Percentiles rank a stretch among this genome's conserved stretches.
Evolutionary conservation across 64 coral and sea anemone genomes (phyloP).

Genomic region (Acropora tenuis): DNA sequence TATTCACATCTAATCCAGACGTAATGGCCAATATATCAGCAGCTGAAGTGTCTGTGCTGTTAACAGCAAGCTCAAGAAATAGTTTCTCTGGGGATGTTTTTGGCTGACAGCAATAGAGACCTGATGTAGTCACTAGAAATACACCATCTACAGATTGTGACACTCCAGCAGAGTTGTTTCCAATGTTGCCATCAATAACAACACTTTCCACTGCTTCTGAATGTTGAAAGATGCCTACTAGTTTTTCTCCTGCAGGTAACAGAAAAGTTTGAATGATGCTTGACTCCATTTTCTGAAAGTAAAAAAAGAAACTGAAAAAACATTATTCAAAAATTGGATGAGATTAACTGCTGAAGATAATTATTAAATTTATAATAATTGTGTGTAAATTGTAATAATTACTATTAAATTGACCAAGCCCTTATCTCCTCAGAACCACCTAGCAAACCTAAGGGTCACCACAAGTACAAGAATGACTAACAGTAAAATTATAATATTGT

Average conservation of each 20-base stretch:
- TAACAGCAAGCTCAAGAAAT: constrained; percentile 93
- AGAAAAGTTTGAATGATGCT: constrained; percentile 87
- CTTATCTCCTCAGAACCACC: no score
- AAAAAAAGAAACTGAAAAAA: no score
- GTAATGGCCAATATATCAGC: constrained; percentile 93
- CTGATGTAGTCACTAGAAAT: constrained; percentile 79
- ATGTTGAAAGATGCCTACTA: constrained; percentile 77
- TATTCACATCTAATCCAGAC: constrained; percentile 89
- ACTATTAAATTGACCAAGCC: no score
- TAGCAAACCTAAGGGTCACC: no score
- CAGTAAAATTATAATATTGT: no score
- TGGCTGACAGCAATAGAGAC: constrained; percentile 78
- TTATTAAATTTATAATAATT: no score
- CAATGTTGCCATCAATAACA: background rate
- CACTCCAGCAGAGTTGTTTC: background rate
- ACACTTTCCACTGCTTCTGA: constrained; percentile 60
- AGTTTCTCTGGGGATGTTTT: constrained; percentile 92
- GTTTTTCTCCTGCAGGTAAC: constrained; percentile 70
- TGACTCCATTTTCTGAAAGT: constrained; percentile 43
- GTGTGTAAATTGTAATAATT: no score
- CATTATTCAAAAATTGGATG: background rate
- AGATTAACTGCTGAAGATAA: no score
- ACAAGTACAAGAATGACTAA: no score
- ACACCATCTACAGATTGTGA: constrained; percentile 81
- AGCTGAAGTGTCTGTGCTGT: constrained; percentile 87